Evolutionary conservation across 1,140 invertebrate genomes (phyloP), one percentile per base, ranked within the genome.

Genomic region (Centruroides vittatus): DNA sequence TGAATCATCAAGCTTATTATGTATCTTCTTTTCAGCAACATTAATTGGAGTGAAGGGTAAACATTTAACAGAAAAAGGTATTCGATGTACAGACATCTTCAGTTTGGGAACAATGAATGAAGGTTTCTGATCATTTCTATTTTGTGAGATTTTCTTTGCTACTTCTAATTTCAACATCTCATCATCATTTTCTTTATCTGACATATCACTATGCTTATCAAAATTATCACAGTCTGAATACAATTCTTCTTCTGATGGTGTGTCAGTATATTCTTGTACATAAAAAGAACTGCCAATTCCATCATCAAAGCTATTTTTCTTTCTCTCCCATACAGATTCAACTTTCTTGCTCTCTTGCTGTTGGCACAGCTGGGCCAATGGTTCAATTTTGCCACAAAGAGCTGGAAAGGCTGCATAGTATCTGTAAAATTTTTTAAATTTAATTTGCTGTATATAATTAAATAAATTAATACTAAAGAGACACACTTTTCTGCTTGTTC

Each of bases 351-450:
- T 41, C 41, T 41, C 41, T 41, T 41, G 41, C 41, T 41, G 41
- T 41, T 41, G 41, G 41, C 41, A 41, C 41, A 41, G 41, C 41
- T 41, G 41, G 41, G 23, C 53, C 34, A 23, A 7, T 41, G 47
- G 47, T 62, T 59, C 64, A 60, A 11, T 47, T 13, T 59, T 60
- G 57, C 60, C 61, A 57, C 56, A 60, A 3, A 68, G 60, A 57
- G 66, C 57, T 35, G 68, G 67, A 66, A 69, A 69, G n/a, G 67
- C 66, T 47, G 61, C 66, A 58, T 64, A 69, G 49, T 68, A 69
- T 47, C 67, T 67, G 35, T 11, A 65, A 59, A 59, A 23, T 23
- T 23, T 23, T 23, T 23, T 1, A 23, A 23, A 23, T 23, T 23
- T 23, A 23, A n/a, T n/a, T 23, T 23, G 23, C 23, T 23, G 23